phyloP scores from a whole-genome alignment of 2,797 vertebrate genomes.

The Enteromius unitaeniatus region DNA sequence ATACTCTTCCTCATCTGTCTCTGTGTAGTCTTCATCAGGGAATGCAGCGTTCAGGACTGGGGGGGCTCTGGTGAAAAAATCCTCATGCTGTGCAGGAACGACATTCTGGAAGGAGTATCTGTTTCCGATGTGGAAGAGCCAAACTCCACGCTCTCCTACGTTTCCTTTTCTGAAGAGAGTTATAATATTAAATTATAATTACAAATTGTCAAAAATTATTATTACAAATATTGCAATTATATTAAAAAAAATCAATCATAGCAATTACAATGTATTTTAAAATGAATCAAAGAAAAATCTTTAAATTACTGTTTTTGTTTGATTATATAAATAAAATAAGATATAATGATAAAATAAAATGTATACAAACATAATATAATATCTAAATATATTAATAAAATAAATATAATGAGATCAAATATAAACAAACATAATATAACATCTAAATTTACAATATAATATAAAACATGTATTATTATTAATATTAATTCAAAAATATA shows the following conservation, averaged over 20 bases:
- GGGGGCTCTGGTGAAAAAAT: constrained; percentile 61
- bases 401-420: background rate
- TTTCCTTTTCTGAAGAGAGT: constrained; percentile 84
- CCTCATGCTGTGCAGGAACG: constrained; percentile 73
- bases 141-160: constrained; percentile 85
- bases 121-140: constrained; percentile 92
- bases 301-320: background rate
- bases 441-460: background rate
- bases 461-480: background rate
- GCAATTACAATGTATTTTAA: background rate
- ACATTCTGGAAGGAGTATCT: constrained; percentile 78
- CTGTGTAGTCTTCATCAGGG: constrained; percentile 75
- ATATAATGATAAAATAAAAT: background rate
- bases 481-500: background rate
- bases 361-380: background rate
- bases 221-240: too few species aligned
- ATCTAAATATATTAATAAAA: background rate
- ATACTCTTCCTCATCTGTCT: constrained; percentile 75
- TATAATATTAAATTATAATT: constrained; percentile 29
- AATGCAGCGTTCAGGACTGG: constrained; percentile 73
- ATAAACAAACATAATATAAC: background rate
- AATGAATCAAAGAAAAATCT: constrained; percentile 4
- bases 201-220: too few species aligned
- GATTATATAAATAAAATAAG: background rate
- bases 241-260: background rate